phyloP scores from a whole-genome alignment of 2,113 vertebrate species.

The Acrocephalus arundinaceus region DNA sequence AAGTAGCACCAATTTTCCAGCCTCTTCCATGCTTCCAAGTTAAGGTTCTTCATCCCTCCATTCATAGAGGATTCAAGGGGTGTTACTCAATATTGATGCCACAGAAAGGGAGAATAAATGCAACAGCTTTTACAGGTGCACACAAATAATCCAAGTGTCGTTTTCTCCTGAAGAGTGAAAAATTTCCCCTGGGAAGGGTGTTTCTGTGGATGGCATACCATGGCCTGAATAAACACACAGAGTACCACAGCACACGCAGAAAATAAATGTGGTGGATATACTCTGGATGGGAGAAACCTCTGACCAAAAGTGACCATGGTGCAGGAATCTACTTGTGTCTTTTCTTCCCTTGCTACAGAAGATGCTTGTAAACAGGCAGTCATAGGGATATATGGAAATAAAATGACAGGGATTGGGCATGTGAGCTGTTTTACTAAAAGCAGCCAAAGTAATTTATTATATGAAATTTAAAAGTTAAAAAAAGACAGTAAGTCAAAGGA shows the following conservation, averaged over 20 bases:
- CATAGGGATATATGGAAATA: background rate
- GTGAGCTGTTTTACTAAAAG: background rate
- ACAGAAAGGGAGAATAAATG: background rate
- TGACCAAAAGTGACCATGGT: background rate
- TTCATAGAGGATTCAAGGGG: background rate
- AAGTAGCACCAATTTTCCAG: background rate
- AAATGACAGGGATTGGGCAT: background rate
- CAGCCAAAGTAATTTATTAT: background rate
- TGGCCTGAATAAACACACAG: background rate
- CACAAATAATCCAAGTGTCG: background rate
- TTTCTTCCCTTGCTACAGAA: background rate
- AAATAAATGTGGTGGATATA: background rate
- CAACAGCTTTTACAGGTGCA: background rate
- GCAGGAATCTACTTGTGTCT: background rate
- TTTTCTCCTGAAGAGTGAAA: background rate
- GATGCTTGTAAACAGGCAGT: background rate
- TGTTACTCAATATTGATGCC: background rate
- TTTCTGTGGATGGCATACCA: background rate
- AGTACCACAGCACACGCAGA: background rate
- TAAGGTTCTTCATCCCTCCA: background rate
- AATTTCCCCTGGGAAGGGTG: background rate
- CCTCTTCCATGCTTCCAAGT: background rate
- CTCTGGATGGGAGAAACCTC: background rate
- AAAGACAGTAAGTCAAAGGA: background rate
- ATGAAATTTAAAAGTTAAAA: background rate